phyloP scores from a whole-genome alignment of 2,888 invertebrate species.

The Pteria penguin region DNA sequence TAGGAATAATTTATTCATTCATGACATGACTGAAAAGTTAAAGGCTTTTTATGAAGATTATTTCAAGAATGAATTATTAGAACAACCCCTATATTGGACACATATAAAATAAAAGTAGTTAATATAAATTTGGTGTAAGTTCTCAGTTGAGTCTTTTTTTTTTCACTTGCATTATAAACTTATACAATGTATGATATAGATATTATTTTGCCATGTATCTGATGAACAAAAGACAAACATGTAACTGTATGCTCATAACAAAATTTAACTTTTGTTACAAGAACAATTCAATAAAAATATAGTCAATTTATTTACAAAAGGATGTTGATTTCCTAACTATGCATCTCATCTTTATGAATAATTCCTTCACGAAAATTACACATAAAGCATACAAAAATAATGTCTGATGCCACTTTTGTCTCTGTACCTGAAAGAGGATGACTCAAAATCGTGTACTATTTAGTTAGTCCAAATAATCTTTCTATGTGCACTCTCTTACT shows the following conservation, averaged over 20 bases:
- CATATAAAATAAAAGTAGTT: no score
- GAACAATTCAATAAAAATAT: no score
- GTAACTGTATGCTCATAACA: no score
- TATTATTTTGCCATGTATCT: no score
- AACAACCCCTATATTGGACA: conserved; percentile 33
- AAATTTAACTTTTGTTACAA: no score
- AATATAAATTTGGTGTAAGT: no score
- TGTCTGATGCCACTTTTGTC: conserved; percentile 39
- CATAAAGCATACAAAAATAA: conserved; percentile 50
- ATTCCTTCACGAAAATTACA: conserved; percentile 21
- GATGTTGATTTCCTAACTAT: no score
- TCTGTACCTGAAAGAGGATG: conserved; percentile 43
- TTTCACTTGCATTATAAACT: no score
- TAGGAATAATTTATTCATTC: conserved; percentile 37
- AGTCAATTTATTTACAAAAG: no score
- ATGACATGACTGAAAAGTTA: conserved; percentile 35
- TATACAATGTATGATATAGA: no score
- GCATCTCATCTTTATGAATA: conserved; percentile 27
- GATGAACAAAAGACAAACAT: no score
- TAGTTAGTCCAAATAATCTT: conserved; percentile 51
- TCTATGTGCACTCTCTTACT: conserved; percentile 58
- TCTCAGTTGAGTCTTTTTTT: no score
- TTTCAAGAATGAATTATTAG: conserved; percentile 34
- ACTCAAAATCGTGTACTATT: conserved; percentile 49
- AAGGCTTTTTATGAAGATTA: conserved; percentile 27